phyloP scores from a whole-genome alignment of 2,888 invertebrate species.

The Danaus chrysippus region DNA sequence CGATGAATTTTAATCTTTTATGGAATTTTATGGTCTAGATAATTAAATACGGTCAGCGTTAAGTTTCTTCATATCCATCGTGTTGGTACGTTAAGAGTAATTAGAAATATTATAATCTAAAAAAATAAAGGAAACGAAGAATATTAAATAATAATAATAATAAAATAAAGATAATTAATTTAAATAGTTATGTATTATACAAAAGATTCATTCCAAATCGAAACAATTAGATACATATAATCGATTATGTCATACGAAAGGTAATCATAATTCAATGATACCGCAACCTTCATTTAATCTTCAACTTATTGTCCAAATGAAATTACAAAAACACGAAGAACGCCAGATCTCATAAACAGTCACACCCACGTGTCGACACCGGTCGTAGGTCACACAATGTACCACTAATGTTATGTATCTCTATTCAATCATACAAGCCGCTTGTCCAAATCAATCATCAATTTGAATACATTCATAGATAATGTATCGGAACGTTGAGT shows the following conservation, averaged over 20 bases:
- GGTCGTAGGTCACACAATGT: slow-evolving; percentile 62
- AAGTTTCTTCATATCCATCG: background rate
- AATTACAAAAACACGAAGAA: slow-evolving; percentile 43
- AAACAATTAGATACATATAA: no score
- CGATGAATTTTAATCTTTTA: slow-evolving; percentile 38
- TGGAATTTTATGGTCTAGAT: slow-evolving; percentile 37
- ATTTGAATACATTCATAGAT: slow-evolving; percentile 71
- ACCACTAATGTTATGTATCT: slow-evolving; percentile 73
- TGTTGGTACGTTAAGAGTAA: background rate
- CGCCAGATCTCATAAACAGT: slow-evolving; percentile 34
- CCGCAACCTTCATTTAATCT: slow-evolving; percentile 6
- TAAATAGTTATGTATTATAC: no score
- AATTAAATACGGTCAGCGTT: slow-evolving; percentile 19
- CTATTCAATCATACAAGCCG: slow-evolving; percentile 68
- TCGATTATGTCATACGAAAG: background rate
- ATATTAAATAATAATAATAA: no score
- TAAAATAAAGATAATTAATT: no score
- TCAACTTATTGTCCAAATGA: slow-evolving; percentile 27
- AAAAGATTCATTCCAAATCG: no score
- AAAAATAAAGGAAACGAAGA: no score
- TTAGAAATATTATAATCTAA: background rate
- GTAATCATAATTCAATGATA: slow-evolving; percentile 3
- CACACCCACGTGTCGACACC: slow-evolving; percentile 45
- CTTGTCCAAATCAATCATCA: slow-evolving; percentile 72
- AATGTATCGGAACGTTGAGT: slow-evolving; percentile 43